A percentile compares a stretch with the other conserved stretches of the same genome.
Evolutionary conservation across 2,113 vertebrate genomes (phyloP).

Genomic region (Nibea albiflora): DNA sequence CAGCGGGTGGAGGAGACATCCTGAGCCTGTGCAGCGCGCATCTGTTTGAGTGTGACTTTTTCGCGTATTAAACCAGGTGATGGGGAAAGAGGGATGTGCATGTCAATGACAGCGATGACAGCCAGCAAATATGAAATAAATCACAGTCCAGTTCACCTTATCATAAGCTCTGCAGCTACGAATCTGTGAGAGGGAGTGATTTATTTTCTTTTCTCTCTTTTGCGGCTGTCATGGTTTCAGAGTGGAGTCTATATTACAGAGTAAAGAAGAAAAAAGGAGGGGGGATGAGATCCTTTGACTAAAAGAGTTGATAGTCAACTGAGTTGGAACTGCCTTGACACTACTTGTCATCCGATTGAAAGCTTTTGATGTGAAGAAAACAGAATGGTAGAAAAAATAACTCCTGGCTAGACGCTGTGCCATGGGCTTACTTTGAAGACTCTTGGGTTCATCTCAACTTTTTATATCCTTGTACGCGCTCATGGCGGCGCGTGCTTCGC

Average conservation of each 20-base stretch:
- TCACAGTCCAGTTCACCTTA: slow-evolving; percentile 39
- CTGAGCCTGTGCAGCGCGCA: slow-evolving; percentile 3
- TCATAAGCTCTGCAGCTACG: slow-evolving; percentile 27
- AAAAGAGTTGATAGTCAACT: slow-evolving; percentile 36
- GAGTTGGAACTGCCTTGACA: slow-evolving; percentile 59
- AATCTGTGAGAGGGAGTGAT: slow-evolving; percentile 39
- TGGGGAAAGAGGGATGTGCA: slow-evolving; percentile 19
- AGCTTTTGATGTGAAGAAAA: slow-evolving; percentile 66
- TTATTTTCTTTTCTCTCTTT: slow-evolving; percentile 24
- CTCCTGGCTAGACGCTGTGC: slow-evolving; percentile 55
- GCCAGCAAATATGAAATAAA: slow-evolving; percentile 52
- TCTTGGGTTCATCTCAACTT: slow-evolving; percentile 19
- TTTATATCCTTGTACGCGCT: background rate
- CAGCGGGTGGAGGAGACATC: slow-evolving; percentile 10
- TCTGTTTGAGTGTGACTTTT: slow-evolving; percentile 28
- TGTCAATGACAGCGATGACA: slow-evolving; percentile 33
- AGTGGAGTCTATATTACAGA: slow-evolving; percentile 34
- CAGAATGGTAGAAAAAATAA: slow-evolving; percentile 48
- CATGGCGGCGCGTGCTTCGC: fast-evolving
- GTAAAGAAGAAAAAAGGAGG: background rate
- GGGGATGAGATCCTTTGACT: slow-evolving; percentile 47
- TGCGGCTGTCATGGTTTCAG: slow-evolving; percentile 48
- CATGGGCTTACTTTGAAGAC: slow-evolving; percentile 50
- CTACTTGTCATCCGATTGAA: slow-evolving; percentile 62
- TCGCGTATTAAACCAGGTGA: slow-evolving; percentile 28